Evolutionary conservation across 2,113 vertebrate genomes (phyloP).

Genomic region (Myocastor coypus): DNA sequence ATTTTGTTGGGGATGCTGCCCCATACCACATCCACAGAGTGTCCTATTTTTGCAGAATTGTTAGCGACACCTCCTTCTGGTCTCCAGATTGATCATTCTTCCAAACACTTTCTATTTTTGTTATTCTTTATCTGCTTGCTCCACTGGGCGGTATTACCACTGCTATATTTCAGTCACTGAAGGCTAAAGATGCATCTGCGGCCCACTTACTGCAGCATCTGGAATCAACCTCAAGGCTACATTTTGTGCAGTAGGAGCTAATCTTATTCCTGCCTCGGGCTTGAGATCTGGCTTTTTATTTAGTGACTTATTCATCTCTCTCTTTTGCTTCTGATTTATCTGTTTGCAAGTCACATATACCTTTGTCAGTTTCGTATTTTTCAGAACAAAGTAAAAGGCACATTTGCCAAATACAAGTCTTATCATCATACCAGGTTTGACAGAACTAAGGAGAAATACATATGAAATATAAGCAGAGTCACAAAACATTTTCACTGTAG

Average conservation of each 20-base stretch:
- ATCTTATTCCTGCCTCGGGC: not conserved
- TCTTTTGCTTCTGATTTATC: not conserved
- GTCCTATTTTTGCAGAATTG: not conserved
- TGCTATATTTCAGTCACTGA: not conserved
- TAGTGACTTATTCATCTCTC: not conserved
- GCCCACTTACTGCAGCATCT: not conserved
- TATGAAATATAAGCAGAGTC: not conserved
- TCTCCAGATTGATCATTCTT: not conserved
- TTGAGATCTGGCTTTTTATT: not conserved
- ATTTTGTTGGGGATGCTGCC: not conserved
- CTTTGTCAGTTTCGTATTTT: constrained; percentile 1
- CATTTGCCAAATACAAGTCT: constrained; percentile 30
- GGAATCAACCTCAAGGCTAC: not conserved
- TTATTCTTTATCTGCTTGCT: not conserved
- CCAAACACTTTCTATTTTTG: not conserved
- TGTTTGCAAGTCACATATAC: not conserved
- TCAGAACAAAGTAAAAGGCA: not conserved
- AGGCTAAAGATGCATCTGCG: too few species aligned
- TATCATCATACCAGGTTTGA: not conserved
- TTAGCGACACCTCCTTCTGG: not conserved
- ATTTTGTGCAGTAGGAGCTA: not conserved
- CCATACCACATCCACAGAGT: not conserved
- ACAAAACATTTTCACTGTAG: not conserved
- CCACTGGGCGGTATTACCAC: not conserved
- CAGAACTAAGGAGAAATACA: not conserved